These are phyloP conservation scores for Electrona antarctica DNA, from an alignment of 2,113 vertebrate species.

Conservation along the genomic window DNA sequence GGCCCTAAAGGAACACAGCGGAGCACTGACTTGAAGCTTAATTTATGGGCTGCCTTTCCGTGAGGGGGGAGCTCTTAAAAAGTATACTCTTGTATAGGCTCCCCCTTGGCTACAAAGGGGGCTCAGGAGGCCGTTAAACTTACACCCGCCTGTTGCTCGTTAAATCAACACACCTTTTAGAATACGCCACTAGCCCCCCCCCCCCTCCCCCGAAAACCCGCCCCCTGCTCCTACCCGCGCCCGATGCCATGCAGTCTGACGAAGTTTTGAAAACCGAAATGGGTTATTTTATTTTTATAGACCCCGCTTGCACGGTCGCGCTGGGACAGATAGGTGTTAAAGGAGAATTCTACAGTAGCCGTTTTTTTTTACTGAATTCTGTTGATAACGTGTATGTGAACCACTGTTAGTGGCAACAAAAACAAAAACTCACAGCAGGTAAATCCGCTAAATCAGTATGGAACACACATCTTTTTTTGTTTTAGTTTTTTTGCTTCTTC, in stretches of 20 bases:
- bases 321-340: neutral
- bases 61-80: slow-evolving; percentile 61
- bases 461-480: no score
- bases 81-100: slow-evolving; percentile 57
- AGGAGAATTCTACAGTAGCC: no score
- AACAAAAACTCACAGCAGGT: no score
- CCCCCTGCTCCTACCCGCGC: no score
- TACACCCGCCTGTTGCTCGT: slow-evolving; percentile 61
- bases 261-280: slow-evolving; percentile 35
- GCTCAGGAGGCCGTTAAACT: slow-evolving; percentile 57
- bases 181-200: neutral
- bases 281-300: slow-evolving; percentile 17
- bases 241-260: slow-evolving; percentile 18
- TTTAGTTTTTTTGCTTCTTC: no score
- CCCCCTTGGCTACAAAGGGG: slow-evolving; percentile 50
- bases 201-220: no score
- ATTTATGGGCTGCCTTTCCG: slow-evolving; percentile 65
- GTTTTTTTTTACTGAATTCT: no score
- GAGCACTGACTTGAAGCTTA: slow-evolving; percentile 30
- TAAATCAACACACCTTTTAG: slow-evolving; percentile 49
- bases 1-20: slow-evolving; percentile 43
- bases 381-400: no score
- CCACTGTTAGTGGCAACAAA: no score
- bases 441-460: no score
- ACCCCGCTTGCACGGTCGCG: neutral